Conservation (phyloP, 2,888 invertebrate species). For the Notodonta dromedarius region DNA sequence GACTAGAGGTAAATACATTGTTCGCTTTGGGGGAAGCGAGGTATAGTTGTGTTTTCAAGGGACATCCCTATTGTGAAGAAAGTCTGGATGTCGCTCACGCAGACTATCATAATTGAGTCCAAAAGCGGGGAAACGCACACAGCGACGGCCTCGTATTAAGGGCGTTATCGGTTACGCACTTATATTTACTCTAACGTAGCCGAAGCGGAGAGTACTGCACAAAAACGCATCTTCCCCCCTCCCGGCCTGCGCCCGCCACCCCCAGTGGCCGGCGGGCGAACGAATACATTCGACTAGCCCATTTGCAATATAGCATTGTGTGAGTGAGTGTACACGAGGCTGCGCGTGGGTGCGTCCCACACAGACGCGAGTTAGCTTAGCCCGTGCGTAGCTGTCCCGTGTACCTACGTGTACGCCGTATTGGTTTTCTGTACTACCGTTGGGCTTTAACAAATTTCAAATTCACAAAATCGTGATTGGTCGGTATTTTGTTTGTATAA, state of each 20-base stretch:
- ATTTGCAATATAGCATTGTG: conserved; percentile 82
- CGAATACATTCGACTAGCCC: conserved; percentile 83
- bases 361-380: conserved; percentile 69
- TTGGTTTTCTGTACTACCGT: conserved; percentile 80
- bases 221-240: conserved; percentile 82
- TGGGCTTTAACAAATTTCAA: conserved; percentile 82
- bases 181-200: conserved; percentile 76
- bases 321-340: conserved; percentile 66
- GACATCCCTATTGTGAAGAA: conserved; percentile 45
- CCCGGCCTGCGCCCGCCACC: conserved; percentile 49
- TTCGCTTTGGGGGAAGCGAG: conserved; percentile 1
- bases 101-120: conserved; percentile 51
- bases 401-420: conserved; percentile 65
- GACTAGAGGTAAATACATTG: neutral
- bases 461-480: conserved; percentile 84
- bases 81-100: conserved; percentile 43
- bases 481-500: conserved; percentile 80
- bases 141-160: conserved; percentile 45
- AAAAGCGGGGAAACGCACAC: conserved; percentile 50
- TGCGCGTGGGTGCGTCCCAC: conserved; percentile 57
- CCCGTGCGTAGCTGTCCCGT: conserved; percentile 77
- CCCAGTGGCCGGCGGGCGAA: conserved; percentile 70
- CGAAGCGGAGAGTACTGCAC: conserved; percentile 73
- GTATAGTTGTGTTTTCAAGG: conserved; percentile 6
- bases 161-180: conserved; percentile 77